Base-by-base conservation (phyloP, 2,797 vertebrate species). In the Poliocrania exsul region DNA sequence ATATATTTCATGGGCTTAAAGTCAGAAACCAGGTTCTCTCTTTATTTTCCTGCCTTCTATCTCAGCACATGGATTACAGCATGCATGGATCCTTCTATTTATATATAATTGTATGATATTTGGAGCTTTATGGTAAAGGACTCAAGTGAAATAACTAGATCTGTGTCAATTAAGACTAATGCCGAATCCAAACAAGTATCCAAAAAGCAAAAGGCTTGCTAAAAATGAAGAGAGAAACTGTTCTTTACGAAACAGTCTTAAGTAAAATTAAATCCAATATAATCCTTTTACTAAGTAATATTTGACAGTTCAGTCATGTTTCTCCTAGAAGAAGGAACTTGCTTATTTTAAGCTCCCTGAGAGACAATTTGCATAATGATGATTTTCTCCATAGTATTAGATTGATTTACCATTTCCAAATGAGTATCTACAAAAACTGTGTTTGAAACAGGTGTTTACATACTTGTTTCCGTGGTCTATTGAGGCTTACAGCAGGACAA, bases 211-310 rank as follows among this genome's bases (percentile, higher is more conserved):
- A 23, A 10, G 25, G 6, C 25, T 92, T 93, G 62, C 44, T 62
- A 54, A 90, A 92, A 66, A 58, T 61, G 13, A 69, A 93, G 38
- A 75, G 51, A 85, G 47, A 60, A 95, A 74, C 19, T 83, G n/a
- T 77, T 72, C 57, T 35, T 2, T 78, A 21, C 50, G 66, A 84
- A 72, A 29, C 14, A 86, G 11, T 82, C 79, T 80, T 67, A 86
- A 80, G 38, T 72, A 94, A 95, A 81, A 96, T 57, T 9, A 92
- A 92, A 88, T 92, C 79, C 65, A 78, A 29, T 44, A 95, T 88
- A 97, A 96, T 87, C 93, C 81, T 95, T 60, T 95, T 95, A 93
- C 91, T 91, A 93, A 92, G 49, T 88, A 92, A 86, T 53, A 86
- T 95, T 92, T 96, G 94, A 81, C 50, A 93, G 44, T 47, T 92